A percentile compares a stretch with the other conserved stretches of the same genome.
These are phyloP conservation scores for Odontamblyopus rebecca DNA, from an alignment of 2,797 vertebrate species.

Conservation along the genomic window DNA sequence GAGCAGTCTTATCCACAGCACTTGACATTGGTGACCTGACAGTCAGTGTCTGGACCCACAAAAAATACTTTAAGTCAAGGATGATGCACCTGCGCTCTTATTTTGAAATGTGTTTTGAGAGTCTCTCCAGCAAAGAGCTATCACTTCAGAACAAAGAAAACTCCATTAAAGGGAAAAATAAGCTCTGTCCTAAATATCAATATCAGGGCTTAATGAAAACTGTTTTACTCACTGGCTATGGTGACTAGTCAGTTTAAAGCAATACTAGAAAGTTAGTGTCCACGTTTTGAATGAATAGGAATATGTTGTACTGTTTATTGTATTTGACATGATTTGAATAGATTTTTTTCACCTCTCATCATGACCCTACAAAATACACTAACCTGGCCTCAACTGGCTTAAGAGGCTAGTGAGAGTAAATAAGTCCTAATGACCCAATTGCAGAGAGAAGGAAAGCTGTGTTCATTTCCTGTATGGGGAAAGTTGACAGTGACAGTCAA, in stretches of 20 bases:
- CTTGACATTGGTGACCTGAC: constrained; percentile 17
- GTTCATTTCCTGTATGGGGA: constrained; percentile 32
- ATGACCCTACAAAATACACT: too few relatives aligned
- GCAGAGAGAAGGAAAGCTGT: constrained; percentile 11
- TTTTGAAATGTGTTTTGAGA: constrained; percentile 14
- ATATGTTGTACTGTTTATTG: too few relatives aligned
- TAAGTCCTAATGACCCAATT: not conserved
- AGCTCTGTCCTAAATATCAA: not conserved
- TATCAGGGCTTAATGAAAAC: not conserved
- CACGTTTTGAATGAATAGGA: too few relatives aligned
- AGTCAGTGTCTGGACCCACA: constrained; percentile 25
- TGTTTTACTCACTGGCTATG: not conserved
- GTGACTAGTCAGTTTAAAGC: too few relatives aligned
- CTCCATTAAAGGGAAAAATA: not conserved
- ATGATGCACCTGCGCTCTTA: constrained; percentile 22
- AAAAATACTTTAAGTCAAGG: constrained; percentile 26
- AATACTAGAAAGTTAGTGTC: too few relatives aligned
- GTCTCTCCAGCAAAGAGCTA: constrained; percentile 28
- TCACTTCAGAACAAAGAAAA: constrained; percentile 7
- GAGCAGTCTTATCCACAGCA: constrained; percentile 19
- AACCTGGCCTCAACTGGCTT: too few relatives aligned
- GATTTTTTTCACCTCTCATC: too few relatives aligned
- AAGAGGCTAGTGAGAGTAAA: too few relatives aligned
- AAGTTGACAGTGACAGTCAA: constrained; percentile 51
- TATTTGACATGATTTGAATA: too few relatives aligned